These are phyloP conservation scores for Cryptotermes secundus DNA, from an alignment of 1,140 invertebrate species.

Conservation along the genomic window DNA sequence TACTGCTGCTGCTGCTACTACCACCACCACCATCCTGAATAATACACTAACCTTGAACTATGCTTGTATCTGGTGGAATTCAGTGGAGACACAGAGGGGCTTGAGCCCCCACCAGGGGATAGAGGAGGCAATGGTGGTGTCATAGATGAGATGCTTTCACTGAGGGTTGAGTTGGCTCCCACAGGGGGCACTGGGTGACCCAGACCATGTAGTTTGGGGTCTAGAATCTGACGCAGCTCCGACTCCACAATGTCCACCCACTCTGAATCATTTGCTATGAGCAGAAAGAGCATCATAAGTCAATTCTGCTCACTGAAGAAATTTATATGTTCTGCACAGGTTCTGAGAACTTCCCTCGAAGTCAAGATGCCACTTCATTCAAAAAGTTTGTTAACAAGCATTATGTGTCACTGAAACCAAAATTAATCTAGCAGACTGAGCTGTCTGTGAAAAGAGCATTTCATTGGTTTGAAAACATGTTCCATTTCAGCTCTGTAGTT, in stretches of 20 bases:
- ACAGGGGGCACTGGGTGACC: conserved; percentile 41
- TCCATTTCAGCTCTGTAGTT: too few relatives aligned
- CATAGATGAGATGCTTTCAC: conserved; percentile 67
- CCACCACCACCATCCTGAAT: not conserved
- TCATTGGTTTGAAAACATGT: too few relatives aligned
- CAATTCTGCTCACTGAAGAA: too few relatives aligned
- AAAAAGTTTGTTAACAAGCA: too few relatives aligned
- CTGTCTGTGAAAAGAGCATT: too few relatives aligned
- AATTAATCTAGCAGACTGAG: too few relatives aligned
- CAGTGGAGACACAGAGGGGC: conserved; percentile 45
- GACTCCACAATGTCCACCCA: conserved; percentile 83
- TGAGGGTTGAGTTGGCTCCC: conserved; percentile 55
- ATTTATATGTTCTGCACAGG: too few relatives aligned
- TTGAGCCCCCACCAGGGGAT: conserved; percentile 60
- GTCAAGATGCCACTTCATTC: too few relatives aligned
- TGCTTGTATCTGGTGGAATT: conserved; percentile 17
- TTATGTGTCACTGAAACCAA: too few relatives aligned
- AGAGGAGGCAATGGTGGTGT: conserved; percentile 75
- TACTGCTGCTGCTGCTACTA: too few relatives aligned
- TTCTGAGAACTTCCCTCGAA: too few relatives aligned
- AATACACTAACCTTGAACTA: not conserved
- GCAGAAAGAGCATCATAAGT: too few relatives aligned
- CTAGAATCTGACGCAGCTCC: conserved; percentile 73
- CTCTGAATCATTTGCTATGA: conserved; percentile 64
- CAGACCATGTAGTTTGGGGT: conserved; percentile 62